Evolutionary conservation across 2,888 invertebrate genomes (phyloP), one percentile per base, ranked within the genome.

Genomic region (Pheosia tremula): DNA sequence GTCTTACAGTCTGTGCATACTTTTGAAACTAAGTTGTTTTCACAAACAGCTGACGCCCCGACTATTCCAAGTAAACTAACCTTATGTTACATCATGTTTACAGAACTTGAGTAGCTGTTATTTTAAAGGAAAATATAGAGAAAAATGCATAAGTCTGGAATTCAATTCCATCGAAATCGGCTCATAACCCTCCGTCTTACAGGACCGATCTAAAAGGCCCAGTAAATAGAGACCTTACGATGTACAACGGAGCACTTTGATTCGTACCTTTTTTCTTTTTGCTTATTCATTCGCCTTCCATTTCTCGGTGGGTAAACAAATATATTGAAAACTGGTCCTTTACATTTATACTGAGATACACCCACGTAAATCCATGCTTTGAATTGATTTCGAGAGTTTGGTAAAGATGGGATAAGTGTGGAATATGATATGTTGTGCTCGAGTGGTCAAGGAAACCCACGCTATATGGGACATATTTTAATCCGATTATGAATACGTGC

Each of bases 281-380:
- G 63, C 66, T 52, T 53, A 63, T 36, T 67, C 66, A 67, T 60
- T 60, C 60, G 39, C 58, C 49, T 57, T 55, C 60, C 60, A 67
- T 67, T 63, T 60, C 60, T 60, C 63, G 63, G 58, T 24, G 37
- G 37, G 41, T 55, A 57, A 64, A 62, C 63, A 59, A 60, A 64
- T 50, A 58, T 58, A 54, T 57, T 41, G 58, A 57, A 58, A 67
- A 57, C 62, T 49, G 53, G 53, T 53, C 37, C 53, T 53, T 37
- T 37, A 37, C 53, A 37, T 53, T 53, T 53, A 53, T 53, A 37
- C 37, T 6, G 10, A 10, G 37, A 37, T 10, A 10, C 8, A 37
- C 24, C 8, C 36, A 10, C 53, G 37, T 37, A 9, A 11, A 53
- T 53, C 53, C 37, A 5, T 38, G 53, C 53, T 37, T 53, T 53